Conservation (phyloP, 2,888 invertebrate species). For the Drosophila planitibia region DNA sequence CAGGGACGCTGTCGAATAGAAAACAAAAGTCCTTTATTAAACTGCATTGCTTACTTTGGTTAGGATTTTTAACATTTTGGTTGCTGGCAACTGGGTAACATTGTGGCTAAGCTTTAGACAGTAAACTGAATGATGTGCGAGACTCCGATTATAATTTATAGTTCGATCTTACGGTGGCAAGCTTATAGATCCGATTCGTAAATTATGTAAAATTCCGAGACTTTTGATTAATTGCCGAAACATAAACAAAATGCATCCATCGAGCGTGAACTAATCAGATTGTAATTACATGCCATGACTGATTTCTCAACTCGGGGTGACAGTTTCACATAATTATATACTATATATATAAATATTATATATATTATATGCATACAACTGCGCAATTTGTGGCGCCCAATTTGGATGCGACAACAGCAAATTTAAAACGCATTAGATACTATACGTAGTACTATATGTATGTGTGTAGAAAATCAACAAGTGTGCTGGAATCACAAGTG, state of each 20-base stretch:
- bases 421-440: slow-evolving; percentile 33
- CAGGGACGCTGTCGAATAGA: slow-evolving; percentile 87
- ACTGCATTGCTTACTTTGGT: not conserved
- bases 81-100: slow-evolving; percentile 65
- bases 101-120: slow-evolving; percentile 34
- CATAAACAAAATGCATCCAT: slow-evolving; percentile 57
- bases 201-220: slow-evolving; percentile 42
- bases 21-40: slow-evolving; percentile 3
- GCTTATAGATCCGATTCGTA: slow-evolving; percentile 28
- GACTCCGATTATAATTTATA: slow-evolving; percentile 60
- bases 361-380: slow-evolving; percentile 16
- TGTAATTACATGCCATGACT: slow-evolving; percentile 38
- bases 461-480: not conserved
- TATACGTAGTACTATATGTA: not conserved
- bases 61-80: slow-evolving; percentile 27
- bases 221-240: slow-evolving; percentile 65
- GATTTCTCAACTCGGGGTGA: slow-evolving; percentile 28
- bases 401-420: slow-evolving; percentile 33
- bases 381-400: slow-evolving; percentile 49
- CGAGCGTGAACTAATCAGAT: slow-evolving; percentile 63
- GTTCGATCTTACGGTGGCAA: slow-evolving; percentile 27
- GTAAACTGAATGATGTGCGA: slow-evolving; percentile 47
- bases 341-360: slow-evolving; percentile 5
- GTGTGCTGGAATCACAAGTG: not conserved
- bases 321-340: slow-evolving; percentile 18